These are phyloP conservation scores for Tetragonula clypearis DNA, from an alignment of 1,140 invertebrate species.

Conservation along the genomic window DNA sequence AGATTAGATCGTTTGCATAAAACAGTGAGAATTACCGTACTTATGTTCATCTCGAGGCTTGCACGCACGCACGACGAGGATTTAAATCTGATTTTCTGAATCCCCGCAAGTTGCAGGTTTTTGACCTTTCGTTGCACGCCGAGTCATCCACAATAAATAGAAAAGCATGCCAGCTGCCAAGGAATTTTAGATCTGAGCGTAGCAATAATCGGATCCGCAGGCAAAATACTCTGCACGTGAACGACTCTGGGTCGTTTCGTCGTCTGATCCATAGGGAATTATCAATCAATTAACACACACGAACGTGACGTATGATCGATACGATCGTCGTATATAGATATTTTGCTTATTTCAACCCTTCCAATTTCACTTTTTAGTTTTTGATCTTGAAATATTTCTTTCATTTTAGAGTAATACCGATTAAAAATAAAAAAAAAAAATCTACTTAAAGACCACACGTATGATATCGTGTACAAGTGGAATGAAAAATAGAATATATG, in stretches of 20 bases:
- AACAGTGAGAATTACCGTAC: neutral
- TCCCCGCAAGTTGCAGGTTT: slow-evolving; percentile 29
- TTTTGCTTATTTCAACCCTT: too few species aligned
- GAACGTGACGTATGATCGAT: too few species aligned
- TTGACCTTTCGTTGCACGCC: slow-evolving; percentile 16
- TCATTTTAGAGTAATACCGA: too few species aligned
- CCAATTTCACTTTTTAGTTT: too few species aligned
- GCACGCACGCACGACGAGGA: neutral
- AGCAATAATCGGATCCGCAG: neutral
- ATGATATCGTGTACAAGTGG: too few species aligned
- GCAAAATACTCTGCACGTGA: neutral
- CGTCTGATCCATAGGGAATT: neutral
- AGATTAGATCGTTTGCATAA: neutral
- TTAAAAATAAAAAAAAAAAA: too few species aligned
- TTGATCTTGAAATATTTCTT: too few species aligned
- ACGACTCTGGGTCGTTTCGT: neutral
- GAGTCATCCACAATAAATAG: slow-evolving; percentile 36
- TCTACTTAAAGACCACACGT: too few species aligned
- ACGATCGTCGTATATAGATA: too few species aligned
- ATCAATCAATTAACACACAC: neutral
- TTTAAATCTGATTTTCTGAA: slow-evolving; percentile 27
- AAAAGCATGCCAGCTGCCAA: slow-evolving; percentile 12
- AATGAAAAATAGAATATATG: too few species aligned
- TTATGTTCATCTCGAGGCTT: neutral
- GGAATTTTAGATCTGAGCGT: slow-evolving; percentile 6